These are phyloP conservation scores for Onychostruthus taczanowskii DNA, from an alignment of 2,113 vertebrate genomes.

Conservation along the genomic window DNA sequence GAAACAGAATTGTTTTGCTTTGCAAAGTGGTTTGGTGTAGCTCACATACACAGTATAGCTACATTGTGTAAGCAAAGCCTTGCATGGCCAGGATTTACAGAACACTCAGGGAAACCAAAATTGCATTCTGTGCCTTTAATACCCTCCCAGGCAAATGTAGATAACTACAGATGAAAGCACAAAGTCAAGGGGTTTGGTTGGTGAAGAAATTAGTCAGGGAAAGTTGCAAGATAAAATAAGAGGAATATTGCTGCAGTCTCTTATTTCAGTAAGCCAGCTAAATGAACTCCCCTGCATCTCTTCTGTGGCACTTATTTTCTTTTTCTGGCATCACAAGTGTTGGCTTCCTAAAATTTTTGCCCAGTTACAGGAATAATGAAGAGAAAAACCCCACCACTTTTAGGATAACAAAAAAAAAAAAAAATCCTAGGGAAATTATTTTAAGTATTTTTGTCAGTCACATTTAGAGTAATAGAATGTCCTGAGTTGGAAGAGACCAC, in stretches of 20 bases:
- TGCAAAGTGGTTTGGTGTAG: not conserved
- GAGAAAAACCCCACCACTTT: not conserved
- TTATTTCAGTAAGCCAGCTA: not conserved
- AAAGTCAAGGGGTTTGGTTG: not conserved
- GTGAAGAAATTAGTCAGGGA: not conserved
- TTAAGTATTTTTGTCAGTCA: not conserved
- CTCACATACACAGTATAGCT: not conserved
- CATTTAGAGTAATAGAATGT: not conserved
- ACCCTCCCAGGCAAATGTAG: not conserved
- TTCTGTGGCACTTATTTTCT: not conserved
- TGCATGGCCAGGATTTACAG: not conserved
- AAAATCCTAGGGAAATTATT: not conserved
- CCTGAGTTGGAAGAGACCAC: not conserved
- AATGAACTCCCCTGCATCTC: not conserved
- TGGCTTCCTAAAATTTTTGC: not conserved
- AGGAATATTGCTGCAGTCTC: not conserved
- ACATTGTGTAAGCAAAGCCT: not conserved
- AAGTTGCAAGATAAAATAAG: not conserved
- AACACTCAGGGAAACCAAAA: not conserved
- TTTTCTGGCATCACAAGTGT: not conserved
- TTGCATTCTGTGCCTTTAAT: not conserved
- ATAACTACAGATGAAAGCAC: not conserved
- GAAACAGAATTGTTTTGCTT: constrained; percentile 2
- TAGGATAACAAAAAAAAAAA: not conserved
- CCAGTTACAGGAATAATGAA: not conserved